Evolutionary conservation across 1,140 invertebrate species (phyloP).

Genomic region (Papilio dardanus): DNA sequence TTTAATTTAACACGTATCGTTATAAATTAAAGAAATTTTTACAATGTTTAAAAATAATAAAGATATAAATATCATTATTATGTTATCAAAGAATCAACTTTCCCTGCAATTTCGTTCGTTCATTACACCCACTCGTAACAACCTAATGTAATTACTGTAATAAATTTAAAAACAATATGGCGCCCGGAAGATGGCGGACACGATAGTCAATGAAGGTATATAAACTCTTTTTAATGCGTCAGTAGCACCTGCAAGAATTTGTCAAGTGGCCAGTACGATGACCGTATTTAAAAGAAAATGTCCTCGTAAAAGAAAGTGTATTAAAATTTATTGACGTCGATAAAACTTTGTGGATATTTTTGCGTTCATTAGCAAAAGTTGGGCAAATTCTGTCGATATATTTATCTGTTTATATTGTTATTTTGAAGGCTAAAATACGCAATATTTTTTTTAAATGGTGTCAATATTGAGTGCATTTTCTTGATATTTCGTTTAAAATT

Average conservation of each 20-base stretch:
- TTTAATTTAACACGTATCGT: slow-evolving; percentile 27
- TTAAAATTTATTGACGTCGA: slow-evolving; percentile 41
- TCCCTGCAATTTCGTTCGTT: slow-evolving; percentile 50
- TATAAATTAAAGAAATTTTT: slow-evolving; percentile 27
- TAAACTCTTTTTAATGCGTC: slow-evolving; percentile 70
- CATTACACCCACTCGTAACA: slow-evolving; percentile 53
- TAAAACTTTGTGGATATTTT: slow-evolving; percentile 27
- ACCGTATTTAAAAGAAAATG: slow-evolving; percentile 44
- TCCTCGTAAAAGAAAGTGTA: slow-evolving; percentile 44
- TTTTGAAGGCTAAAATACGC: not conserved
- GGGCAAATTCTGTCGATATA: slow-evolving; percentile 32
- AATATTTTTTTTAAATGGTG: not conserved
- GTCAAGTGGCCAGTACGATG: slow-evolving; percentile 45
- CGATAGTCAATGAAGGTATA: slow-evolving; percentile 59
- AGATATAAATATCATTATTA: slow-evolving; percentile 45
- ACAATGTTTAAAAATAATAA: slow-evolving; percentile 43
- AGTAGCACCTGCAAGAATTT: slow-evolving; percentile 68
- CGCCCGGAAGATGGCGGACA: slow-evolving; percentile 58
- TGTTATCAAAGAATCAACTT: slow-evolving; percentile 47
- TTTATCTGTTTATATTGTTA: slow-evolving; percentile 1
- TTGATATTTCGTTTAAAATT: not conserved
- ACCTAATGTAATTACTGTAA: slow-evolving; percentile 68
- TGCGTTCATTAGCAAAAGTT: not conserved
- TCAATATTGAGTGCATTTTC: not conserved
- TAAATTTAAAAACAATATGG: slow-evolving; percentile 76